Base-by-base conservation (phyloP, 2,888 invertebrate genomes). In the Diabrotica balteata region DNA sequence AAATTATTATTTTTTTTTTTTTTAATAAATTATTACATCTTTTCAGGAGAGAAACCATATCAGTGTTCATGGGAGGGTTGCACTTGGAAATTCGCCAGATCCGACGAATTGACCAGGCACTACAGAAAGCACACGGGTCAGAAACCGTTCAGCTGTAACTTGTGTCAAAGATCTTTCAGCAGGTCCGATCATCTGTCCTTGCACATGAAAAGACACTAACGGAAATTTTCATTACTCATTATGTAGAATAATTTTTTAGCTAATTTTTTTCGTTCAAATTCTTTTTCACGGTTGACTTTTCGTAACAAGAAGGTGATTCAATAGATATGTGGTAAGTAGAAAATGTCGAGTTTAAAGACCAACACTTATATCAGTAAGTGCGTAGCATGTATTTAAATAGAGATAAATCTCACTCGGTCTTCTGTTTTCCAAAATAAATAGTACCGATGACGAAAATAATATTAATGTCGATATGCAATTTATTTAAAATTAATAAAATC, bases 21-120 rank as follows among this genome's bases (percentile, higher is more conserved):
- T 32, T 32, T 32, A 32, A 5, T 32, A 2, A 32, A 32, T 5
- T 32, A 32, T 32, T 32, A 4, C 3, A 32, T 32, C 77, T 77
- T 85, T 84, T 1, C 86, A 95, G 96, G 96, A 58, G 96, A 96
- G 81, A 96, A 96, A 81, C 96, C 96, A 0, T 96, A 96, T 82
- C 92, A 93, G 73, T 96, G 96, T 84, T 92, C 90, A 59, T 96
- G 96, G 96, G 95, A 94, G 73, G 96, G 96, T 45, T 96, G 96
- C 85, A 92, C 93, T 77, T 96, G 96, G 96, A 91, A 96, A 73
- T 97, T 97, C 83, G 96, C 96, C 7, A 88, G 96, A 76, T 96
- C 95, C 4, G 96, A 97, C 85, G 96, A 96, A 83, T 86, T 96
- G 63, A 96, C 96, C 11, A 89, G 96, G 71, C 96, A 97, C 85